Evolutionary conservation across 2,888 invertebrate species (phyloP).

Genomic region (Empis livida): DNA sequence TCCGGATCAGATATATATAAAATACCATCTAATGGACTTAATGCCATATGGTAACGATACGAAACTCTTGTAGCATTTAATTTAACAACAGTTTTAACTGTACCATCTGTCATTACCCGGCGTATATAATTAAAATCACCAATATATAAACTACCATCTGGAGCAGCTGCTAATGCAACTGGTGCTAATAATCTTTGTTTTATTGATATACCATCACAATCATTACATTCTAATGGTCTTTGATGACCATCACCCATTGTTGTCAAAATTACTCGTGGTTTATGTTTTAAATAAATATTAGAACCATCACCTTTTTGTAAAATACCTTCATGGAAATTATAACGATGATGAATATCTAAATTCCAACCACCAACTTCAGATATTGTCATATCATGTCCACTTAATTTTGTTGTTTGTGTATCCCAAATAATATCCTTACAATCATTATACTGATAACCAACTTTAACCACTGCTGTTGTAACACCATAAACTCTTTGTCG

Average conservation of each 20-base stretch:
- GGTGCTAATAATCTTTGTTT: conserved; percentile 80
- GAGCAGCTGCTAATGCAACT: conserved; percentile 79
- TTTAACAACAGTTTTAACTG: conserved; percentile 36
- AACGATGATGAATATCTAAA: conserved; percentile 92
- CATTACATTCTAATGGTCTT: conserved; percentile 69
- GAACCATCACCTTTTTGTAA: conserved; percentile 96
- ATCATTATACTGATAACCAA: conserved; percentile 90
- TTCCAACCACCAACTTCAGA: conserved; percentile 98
- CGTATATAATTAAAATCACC: conserved; percentile 92
- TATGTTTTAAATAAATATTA: conserved; percentile 85
- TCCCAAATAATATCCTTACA: conserved; percentile 93
- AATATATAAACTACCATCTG: conserved; percentile 88
- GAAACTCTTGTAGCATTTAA: conserved; percentile 82
- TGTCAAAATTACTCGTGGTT: conserved; percentile 80
- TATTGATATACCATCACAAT: conserved; percentile 66
- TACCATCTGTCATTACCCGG: conserved; percentile 73
- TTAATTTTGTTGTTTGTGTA: conserved; percentile 85
- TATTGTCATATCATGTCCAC: conserved; percentile 93
- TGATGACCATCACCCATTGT: conserved; percentile 87
- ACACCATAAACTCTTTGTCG: conserved; percentile 93
- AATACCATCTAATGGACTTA: conserved; percentile 86
- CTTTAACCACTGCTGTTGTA: conserved; percentile 86
- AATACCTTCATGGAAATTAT: conserved; percentile 96
- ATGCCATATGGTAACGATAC: conserved; percentile 91
- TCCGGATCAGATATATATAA: conserved; percentile 94